Conservation (phyloP, 2,888 invertebrate genomes). For the Troides oblongomaculatus region DNA sequence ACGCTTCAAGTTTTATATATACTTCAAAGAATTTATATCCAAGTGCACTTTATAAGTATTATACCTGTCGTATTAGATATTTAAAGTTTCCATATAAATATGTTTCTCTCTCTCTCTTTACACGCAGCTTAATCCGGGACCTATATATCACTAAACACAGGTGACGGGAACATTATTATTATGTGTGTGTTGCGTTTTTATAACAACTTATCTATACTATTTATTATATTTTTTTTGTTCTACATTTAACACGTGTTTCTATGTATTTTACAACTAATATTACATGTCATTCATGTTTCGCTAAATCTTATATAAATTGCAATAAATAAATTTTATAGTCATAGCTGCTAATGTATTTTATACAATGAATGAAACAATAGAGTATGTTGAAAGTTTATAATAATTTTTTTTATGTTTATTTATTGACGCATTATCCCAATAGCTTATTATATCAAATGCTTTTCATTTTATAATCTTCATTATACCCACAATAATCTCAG, state of each 20-base stretch:
- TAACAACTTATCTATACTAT: conserved; percentile 33
- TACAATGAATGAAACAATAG: too few relatives aligned
- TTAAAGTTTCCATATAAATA: conserved; percentile 60
- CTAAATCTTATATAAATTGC: not conserved
- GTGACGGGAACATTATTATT: conserved; percentile 75
- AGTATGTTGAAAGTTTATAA: too few relatives aligned
- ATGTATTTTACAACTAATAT: not conserved
- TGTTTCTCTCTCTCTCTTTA: conserved; percentile 74
- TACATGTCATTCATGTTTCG: conserved; percentile 2
- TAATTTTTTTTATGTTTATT: too few relatives aligned
- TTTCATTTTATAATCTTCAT: too few relatives aligned
- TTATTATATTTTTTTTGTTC: conserved; percentile 12
- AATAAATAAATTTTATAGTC: too few relatives aligned
- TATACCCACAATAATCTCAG: too few relatives aligned
- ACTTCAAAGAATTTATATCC: conserved; percentile 18
- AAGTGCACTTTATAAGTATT: conserved; percentile 38
- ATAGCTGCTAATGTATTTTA: too few relatives aligned
- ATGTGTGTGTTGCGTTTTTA: conserved; percentile 49
- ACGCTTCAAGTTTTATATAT: conserved; percentile 20
- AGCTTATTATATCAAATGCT: too few relatives aligned
- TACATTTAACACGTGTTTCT: not conserved
- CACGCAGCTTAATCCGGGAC: conserved; percentile 81
- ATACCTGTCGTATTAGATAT: conserved; percentile 36
- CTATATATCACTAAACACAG: conserved; percentile 80
- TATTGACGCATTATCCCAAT: too few relatives aligned